phyloP scores from a whole-genome alignment of 2,797 vertebrate genomes.

The Enteromius unitaeniatus region DNA sequence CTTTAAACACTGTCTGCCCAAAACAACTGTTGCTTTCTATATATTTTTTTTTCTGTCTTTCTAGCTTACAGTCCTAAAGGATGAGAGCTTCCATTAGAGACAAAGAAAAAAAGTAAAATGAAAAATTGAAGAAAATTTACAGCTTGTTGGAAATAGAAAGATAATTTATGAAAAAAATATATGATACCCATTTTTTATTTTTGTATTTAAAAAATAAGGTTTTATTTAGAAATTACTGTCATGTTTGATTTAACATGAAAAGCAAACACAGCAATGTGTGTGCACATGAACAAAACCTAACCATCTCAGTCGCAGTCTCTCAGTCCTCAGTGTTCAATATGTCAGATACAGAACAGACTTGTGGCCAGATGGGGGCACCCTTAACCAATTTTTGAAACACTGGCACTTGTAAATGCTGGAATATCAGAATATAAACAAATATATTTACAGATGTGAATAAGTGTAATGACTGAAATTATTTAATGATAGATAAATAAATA shows the following conservation, averaged over 20 bases:
- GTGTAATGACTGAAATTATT: neutral
- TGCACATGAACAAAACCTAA: neutral
- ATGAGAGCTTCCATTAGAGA: neutral
- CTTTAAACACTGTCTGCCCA: constrained; percentile 67
- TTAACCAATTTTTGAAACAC: constrained; percentile 80
- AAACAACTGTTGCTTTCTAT: constrained; percentile 73
- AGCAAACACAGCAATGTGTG: neutral
- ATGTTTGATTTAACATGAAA: neutral
- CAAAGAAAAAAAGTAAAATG: neutral
- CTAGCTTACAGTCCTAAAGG: constrained; percentile 7
- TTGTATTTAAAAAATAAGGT: neutral
- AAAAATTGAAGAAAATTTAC: neutral
- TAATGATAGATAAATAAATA: neutral
- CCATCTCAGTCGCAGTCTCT: neutral
- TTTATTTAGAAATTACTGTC: neutral
- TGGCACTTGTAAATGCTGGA: constrained; percentile 24
- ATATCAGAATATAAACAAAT: constrained; percentile 48
- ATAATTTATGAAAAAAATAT: too few relatives aligned
- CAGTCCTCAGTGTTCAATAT: neutral
- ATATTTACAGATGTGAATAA: constrained; percentile 10
- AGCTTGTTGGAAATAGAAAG: neutral
- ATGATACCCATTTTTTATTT: neutral
- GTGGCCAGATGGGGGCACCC: constrained; percentile 84
- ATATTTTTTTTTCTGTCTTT: neutral
- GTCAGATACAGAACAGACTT: constrained; percentile 53